Base-by-base conservation (phyloP, 2,888 invertebrate species). In the Euphydryas editha region DNA sequence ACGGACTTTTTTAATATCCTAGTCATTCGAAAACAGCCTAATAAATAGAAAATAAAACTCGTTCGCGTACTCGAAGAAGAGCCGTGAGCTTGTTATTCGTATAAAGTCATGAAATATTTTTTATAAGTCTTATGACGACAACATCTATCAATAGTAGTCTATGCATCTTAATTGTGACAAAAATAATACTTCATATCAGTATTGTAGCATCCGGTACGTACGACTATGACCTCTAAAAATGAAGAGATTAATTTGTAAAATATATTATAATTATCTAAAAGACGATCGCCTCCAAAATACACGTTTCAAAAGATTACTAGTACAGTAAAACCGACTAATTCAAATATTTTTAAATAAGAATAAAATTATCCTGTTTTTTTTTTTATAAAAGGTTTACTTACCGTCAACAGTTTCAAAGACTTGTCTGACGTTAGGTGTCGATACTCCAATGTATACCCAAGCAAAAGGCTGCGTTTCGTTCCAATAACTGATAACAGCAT, bases 351-450 rank as follows among this genome's bases (percentile, higher is more conserved):
- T 54, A 17, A 4, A 54, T n/a, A 30, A 10, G 1, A 17, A 7
- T 17, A 30, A 17, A 17, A 17, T 3, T 47, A 3, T 8, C 3
- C n/a, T 5, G n/a, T 1, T 2, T 55, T n/a, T n/a, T n/a, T n/a
- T n/a, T n/a, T n/a, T n/a, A n/a, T 18, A 10, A n/a, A 15, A 8
- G 39, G 0, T 17, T 2, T 54, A 54, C 76, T 75, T 68, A 82
- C 82, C 80, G 60, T 81, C 79, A 47, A 84, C 65, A 18, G 86
- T 87, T 68, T 81, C 81, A 71, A 81, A 87, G 13, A 83, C 80
- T 65, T 83, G 84, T 74, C 85, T 81, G 2, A 65, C 75, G 21
- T 69, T 70, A 1, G 79, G 72, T 37, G 82, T 81, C 0, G 84
- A 83, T n/a, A 87, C 69, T 0, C 88, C 88, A 42, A 88, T 66